phyloP scores from a whole-genome alignment of 2,888 invertebrate species.

The Habrosyne pyritoides region DNA sequence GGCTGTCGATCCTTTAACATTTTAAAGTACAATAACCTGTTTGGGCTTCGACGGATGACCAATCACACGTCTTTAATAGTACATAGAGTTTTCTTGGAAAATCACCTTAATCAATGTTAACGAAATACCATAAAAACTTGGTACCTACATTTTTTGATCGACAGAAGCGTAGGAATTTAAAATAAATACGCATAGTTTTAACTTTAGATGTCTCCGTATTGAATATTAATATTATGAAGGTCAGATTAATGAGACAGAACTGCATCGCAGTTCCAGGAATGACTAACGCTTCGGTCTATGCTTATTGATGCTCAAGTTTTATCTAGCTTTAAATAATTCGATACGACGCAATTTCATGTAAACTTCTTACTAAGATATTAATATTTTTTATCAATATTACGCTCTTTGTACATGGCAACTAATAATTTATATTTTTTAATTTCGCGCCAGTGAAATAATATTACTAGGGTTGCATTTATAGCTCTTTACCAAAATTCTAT shows the following conservation, averaged over 20 bases:
- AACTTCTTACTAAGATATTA: background rate
- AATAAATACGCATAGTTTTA: background rate
- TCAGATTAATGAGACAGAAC: constrained; percentile 8
- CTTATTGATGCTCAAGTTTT: background rate
- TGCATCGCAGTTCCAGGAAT: constrained; percentile 6
- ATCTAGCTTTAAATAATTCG: background rate
- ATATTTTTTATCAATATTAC: background rate
- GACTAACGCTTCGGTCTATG: background rate
- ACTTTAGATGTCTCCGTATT: background rate
- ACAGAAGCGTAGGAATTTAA: background rate
- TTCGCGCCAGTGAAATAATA: too few species aligned
- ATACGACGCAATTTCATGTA: background rate
- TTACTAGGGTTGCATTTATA: too few species aligned
- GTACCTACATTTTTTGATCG: background rate
- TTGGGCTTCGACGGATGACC: background rate
- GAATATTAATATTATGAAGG: constrained; percentile 7
- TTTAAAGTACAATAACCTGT: constrained; percentile 7
- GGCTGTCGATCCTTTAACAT: background rate
- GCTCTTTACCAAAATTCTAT: too few species aligned
- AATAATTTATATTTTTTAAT: too few species aligned
- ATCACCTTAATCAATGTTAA: background rate
- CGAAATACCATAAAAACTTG: background rate
- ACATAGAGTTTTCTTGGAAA: background rate
- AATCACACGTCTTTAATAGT: background rate
- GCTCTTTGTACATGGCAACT: background rate